phyloP scores from a whole-genome alignment of 2,797 vertebrate species.

The Rhynchonycteris naso region DNA sequence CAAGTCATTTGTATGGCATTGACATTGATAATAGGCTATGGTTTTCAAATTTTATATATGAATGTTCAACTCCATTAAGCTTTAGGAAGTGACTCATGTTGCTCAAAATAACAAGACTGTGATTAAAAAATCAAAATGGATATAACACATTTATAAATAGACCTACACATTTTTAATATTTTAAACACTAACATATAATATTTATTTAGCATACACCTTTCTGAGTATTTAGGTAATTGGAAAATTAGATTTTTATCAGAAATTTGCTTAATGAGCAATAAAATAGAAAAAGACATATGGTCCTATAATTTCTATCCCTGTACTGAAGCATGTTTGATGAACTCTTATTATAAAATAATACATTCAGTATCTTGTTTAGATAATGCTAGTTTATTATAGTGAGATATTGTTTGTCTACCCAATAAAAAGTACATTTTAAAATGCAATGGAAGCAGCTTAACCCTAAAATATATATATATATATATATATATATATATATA shows the following conservation, averaged over 20 bases:
- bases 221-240: not conserved
- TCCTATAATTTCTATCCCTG: not conserved
- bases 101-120: not conserved
- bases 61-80: not conserved
- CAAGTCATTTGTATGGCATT: fast-evolving
- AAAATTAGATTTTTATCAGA: constrained; percentile 8
- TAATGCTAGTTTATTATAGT: not conserved
- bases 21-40: not conserved
- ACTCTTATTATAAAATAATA: not conserved
- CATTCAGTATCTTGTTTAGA: not conserved
- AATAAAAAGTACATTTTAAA: not conserved
- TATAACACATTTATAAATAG: not conserved
- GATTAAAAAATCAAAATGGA: not conserved
- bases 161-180: not conserved
- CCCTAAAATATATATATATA: too few species aligned
- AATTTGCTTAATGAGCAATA: not conserved
- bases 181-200: not conserved
- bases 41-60: not conserved
- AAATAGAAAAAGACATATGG: not conserved
- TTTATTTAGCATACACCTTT: not conserved
- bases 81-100: not conserved
- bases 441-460: not conserved
- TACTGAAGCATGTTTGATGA: not conserved
- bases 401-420: not conserved
- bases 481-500: too few species aligned